These are phyloP conservation scores for Nemapogon koenigi DNA, from an alignment of 2,888 invertebrate species.

Conservation along the genomic window DNA sequence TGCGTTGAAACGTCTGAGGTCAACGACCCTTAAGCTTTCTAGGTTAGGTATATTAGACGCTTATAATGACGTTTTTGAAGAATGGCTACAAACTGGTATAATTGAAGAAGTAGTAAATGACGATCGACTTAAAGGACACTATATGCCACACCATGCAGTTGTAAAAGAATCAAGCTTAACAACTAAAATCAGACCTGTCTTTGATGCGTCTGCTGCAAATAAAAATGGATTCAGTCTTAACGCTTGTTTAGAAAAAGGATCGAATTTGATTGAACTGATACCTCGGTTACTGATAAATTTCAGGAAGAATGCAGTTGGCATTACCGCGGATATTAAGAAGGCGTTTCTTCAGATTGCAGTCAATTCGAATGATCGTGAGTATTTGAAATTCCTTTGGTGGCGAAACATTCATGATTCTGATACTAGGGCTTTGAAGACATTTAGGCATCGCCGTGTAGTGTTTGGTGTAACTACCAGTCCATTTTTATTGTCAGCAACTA, in stretches of 20 bases:
- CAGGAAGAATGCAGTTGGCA: slow-evolving; percentile 16
- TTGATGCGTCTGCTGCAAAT: slow-evolving; percentile 20
- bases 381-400: slow-evolving; percentile 22
- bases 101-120: no score
- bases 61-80: not conserved
- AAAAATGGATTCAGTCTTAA: slow-evolving; percentile 21
- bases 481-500: slow-evolving; percentile 10
- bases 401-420: not conserved
- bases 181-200: slow-evolving; percentile 22
- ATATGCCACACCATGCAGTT: slow-evolving; percentile 21
- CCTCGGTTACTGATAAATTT: slow-evolving; percentile 16
- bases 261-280: slow-evolving; percentile 20
- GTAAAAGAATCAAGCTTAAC: slow-evolving; percentile 18
- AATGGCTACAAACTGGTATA: not conserved
- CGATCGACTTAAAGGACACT: no score
- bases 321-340: slow-evolving; percentile 21
- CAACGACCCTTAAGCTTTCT: not conserved
- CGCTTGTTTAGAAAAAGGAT: slow-evolving; percentile 22
- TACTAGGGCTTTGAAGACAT: not conserved
- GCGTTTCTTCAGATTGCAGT: slow-evolving; percentile 24
- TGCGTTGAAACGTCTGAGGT: not conserved
- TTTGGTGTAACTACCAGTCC: slow-evolving; percentile 12
- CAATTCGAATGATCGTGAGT: slow-evolving; percentile 19
- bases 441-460: slow-evolving; percentile 11
- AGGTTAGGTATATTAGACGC: not conserved